These are phyloP conservation scores for Periophthalmodon schlosseri DNA, from an alignment of 2,113 vertebrate species.

Conservation along the genomic window DNA sequence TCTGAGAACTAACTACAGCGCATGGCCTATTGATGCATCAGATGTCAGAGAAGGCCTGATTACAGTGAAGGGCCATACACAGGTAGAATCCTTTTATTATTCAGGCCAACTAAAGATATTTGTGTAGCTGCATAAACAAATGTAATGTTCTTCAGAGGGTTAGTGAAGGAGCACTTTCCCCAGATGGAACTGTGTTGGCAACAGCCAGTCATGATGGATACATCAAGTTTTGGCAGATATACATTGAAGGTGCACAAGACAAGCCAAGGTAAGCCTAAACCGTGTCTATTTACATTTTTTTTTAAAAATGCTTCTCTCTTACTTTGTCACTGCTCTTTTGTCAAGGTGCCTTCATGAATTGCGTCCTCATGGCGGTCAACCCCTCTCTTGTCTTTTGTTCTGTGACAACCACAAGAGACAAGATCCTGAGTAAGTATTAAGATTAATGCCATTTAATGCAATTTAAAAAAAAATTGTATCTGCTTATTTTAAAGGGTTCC, in stretches of 20 bases:
- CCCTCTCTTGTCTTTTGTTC: conserved; percentile 95
- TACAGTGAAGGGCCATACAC: conserved; percentile 90
- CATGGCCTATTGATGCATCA: conserved; percentile 86
- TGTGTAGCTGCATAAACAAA: neutral
- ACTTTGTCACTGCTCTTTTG: neutral
- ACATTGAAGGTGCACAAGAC: conserved; percentile 93
- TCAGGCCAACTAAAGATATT: neutral
- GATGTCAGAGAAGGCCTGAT: conserved; percentile 94
- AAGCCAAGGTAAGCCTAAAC: conserved; percentile 84
- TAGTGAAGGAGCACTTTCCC: conserved; percentile 94
- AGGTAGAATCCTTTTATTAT: conserved; percentile 70
- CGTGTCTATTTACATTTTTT: neutral
- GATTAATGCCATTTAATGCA: neutral
- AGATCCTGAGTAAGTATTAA: conserved; percentile 91
- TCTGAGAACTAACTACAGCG: conserved; percentile 83
- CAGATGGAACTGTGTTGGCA: conserved; percentile 94
- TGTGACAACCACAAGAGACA: conserved; percentile 99
- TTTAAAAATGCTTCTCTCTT: neutral
- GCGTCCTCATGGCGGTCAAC: conserved; percentile 89
- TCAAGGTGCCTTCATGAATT: conserved; percentile 94
- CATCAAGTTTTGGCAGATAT: conserved; percentile 99
- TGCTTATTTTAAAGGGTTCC: conserved; percentile 80
- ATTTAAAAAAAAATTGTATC: neutral
- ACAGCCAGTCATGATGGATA: conserved; percentile 97
- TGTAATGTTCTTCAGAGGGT: conserved; percentile 78